These are phyloP conservation scores for Plagiodera versicolora DNA, from an alignment of 2,888 invertebrate genomes.

Conservation along the genomic window DNA sequence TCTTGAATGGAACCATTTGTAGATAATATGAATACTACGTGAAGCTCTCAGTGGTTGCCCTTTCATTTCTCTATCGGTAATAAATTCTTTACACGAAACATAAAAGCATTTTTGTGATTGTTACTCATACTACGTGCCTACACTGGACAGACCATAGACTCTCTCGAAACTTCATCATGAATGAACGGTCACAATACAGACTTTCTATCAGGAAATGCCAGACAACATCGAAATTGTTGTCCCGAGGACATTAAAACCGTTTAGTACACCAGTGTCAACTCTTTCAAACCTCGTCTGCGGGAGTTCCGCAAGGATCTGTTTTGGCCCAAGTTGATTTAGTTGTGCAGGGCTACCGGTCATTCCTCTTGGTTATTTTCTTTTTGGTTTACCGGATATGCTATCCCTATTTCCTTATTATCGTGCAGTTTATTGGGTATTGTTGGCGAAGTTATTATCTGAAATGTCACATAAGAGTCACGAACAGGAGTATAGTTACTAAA, in stretches of 20 bases:
- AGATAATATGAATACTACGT: not conserved
- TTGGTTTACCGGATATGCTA: not conserved
- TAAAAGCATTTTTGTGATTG: slow-evolving; percentile 14
- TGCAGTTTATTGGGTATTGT: not conserved
- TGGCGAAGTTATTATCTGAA: not conserved
- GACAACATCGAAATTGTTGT: not conserved
- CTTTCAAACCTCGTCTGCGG: too few relatives aligned
- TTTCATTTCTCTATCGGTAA: slow-evolving; percentile 1
- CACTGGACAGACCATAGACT: slow-evolving; percentile 12
- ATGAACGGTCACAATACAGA: slow-evolving; percentile 8
- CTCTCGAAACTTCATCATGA: slow-evolving; percentile 4
- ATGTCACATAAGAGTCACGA: not conserved
- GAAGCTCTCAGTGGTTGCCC: not conserved
- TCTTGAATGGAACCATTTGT: not conserved
- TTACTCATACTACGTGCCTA: slow-evolving; percentile 10
- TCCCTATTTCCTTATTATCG: slow-evolving; percentile 1
- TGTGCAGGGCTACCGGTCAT: too few relatives aligned
- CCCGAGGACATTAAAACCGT: not conserved
- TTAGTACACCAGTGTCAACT: not conserved
- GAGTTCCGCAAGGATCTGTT: too few relatives aligned
- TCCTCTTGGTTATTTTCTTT: not conserved
- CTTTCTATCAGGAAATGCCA: slow-evolving; percentile 3
- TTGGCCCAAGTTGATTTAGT: too few relatives aligned
- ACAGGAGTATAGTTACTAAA: slow-evolving; percentile 1
- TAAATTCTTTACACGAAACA: slow-evolving; percentile 12